Evolutionary conservation across 2,888 invertebrate species (phyloP).

Genomic region (Parnassius glacialis): DNA sequence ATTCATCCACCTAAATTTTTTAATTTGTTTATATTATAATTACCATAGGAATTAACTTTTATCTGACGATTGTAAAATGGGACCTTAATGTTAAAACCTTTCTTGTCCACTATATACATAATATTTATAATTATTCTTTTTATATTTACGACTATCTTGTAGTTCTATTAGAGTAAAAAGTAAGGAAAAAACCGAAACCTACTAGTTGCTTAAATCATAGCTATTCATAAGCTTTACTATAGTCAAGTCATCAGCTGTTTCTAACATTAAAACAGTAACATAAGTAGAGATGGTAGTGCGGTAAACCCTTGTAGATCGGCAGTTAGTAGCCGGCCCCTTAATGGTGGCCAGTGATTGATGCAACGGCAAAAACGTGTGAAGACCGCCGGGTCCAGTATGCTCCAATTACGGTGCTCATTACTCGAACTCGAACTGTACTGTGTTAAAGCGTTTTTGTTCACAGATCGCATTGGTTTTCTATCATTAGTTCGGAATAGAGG

Average conservation of each 20-base stretch:
- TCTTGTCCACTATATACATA: no score
- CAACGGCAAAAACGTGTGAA: slow-evolving; percentile 50
- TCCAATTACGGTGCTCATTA: slow-evolving; percentile 42
- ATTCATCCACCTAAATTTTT: no score
- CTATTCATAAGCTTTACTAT: no score
- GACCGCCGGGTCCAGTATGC: slow-evolving; percentile 29
- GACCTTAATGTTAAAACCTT: no score
- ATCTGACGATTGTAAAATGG: no score
- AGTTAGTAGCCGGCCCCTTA: slow-evolving; percentile 30
- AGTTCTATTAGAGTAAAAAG: no score
- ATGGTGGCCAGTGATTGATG: slow-evolving; percentile 35
- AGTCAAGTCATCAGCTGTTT: not conserved
- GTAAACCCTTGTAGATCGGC: slow-evolving; percentile 12
- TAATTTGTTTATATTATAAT: no score
- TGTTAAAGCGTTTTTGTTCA: slow-evolving; percentile 11
- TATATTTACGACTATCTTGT: no score
- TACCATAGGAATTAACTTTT: no score
- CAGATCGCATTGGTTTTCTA: slow-evolving; percentile 5
- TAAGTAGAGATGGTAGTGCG: not conserved
- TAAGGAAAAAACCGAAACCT: no score
- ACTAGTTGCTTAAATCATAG: no score
- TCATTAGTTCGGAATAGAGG: slow-evolving; percentile 17
- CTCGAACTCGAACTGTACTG: slow-evolving; percentile 11
- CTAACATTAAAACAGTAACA: not conserved
- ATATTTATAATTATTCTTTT: no score